Evolutionary conservation across 2,888 invertebrate species (phyloP), one percentile per base, ranked within the genome.

Genomic region (Drosophila recens): DNA sequence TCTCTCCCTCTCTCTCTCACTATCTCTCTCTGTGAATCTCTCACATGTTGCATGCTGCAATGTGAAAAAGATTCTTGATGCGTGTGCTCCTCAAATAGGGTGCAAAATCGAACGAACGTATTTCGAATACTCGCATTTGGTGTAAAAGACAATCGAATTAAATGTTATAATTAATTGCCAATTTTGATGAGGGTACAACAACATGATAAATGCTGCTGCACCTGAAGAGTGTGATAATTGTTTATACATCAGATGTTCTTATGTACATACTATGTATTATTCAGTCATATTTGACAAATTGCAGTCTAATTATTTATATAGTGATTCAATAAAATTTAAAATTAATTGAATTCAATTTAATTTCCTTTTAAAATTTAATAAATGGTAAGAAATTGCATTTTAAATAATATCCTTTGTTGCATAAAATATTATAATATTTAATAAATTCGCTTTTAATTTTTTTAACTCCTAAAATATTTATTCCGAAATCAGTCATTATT

Each of bases 31-130:
- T 52, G 33, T 63, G 33, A 59, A 27, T 62, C 64, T 65, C 79
- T 78, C 81, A 79, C 70, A 72, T 80, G 80, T 76, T 82, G 84
- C 75, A 80, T 76, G 90, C 87, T 86, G 88, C 88, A 87, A 27
- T 56, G 15, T 36, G 27, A 34, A 11, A 15, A 73, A 82, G 90
- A 88, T 74, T 74, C 82, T 57, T 59, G 65, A 54, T 71, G 73
- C 70, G 74, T 75, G 74, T 68, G 36, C 48, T 42, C 52, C 63
- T 30, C 42, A 75, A 79, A 34, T 71, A 70, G 89, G 87, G 85
- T 84, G 89, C 82, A 84, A 89, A 87, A 78, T 62, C 68, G 65
- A 82, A 42, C 52, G 38, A 82, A 42, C 52, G 38, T 27, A 46
- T 46, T 45, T 57, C 57, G 67, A 58, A 68, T 62, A 77, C 64